Conservation (phyloP, 2,113 vertebrate species). For the Promerops cafer region DNA sequence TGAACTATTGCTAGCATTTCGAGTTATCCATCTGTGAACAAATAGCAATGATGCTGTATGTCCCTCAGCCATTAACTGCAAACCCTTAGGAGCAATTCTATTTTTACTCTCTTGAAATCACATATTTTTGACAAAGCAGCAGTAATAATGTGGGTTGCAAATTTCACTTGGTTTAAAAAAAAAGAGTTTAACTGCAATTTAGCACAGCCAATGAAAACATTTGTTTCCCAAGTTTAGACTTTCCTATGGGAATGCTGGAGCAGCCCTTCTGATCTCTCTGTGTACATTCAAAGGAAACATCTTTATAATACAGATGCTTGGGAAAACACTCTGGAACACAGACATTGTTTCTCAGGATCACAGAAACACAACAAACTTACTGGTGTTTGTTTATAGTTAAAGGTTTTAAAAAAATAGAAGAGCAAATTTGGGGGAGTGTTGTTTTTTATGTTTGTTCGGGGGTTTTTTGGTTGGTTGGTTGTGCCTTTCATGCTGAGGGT, state of each 20-base stretch:
- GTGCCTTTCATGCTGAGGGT: neutral
- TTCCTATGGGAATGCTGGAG: conserved; percentile 53
- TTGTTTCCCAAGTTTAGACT: conserved; percentile 43
- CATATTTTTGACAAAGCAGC: neutral
- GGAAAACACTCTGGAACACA: neutral
- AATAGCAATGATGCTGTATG: neutral
- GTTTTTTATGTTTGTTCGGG: neutral
- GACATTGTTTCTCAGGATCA: neutral
- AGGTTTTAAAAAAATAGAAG: neutral
- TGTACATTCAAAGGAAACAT: conserved; percentile 42
- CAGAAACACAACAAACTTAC: neutral
- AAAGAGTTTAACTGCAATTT: neutral
- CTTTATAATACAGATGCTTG: conserved; percentile 44
- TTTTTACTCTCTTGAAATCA: neutral
- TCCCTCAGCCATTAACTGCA: neutral
- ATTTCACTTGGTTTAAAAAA: neutral
- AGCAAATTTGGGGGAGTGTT: neutral
- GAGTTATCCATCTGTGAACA: conserved; percentile 19
- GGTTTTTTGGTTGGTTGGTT: accelerated
- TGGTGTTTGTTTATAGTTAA: neutral
- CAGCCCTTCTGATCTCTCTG: neutral
- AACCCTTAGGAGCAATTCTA: neutral
- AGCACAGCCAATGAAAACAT: conserved; percentile 30
- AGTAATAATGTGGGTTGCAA: neutral
- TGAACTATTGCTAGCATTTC: neutral